Percentiles rank a stretch among this genome's conserved stretches.
Evolutionary conservation across 2,113 vertebrate genomes (phyloP).

Genomic region (Neomonachus schauinslandi): DNA sequence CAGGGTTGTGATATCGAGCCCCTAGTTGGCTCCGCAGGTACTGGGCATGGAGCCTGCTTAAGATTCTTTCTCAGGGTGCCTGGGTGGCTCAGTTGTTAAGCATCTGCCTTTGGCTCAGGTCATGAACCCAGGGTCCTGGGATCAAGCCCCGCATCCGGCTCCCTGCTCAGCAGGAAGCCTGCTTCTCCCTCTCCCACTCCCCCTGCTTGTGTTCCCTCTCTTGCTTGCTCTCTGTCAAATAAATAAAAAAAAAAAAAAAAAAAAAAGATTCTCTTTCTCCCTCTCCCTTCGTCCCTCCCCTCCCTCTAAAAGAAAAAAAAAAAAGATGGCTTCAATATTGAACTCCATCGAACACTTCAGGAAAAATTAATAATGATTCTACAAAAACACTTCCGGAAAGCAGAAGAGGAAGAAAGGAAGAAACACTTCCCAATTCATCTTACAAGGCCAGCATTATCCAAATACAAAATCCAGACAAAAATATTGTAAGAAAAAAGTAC

Average conservation of each 20-base stretch:
- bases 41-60: background rate
- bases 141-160: too few species aligned
- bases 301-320: background rate
- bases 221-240: too few species aligned
- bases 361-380: constrained; percentile 20
- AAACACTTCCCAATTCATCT: background rate
- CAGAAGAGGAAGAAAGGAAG: background rate
- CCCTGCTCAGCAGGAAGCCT: too few species aligned
- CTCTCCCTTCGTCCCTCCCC: background rate
- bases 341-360: background rate
- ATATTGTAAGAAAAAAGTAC: background rate
- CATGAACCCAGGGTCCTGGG: too few species aligned
- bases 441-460: background rate
- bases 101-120: too few species aligned
- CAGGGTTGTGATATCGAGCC: background rate
- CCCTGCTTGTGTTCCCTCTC: too few species aligned
- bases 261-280: background rate
- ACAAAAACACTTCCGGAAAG: background rate
- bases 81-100: too few species aligned
- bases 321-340: background rate
- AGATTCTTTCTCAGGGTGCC: background rate
- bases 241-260: too few species aligned
- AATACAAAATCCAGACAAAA: background rate
- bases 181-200: too few species aligned
- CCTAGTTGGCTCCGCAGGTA: background rate